Base-by-base conservation (phyloP, 2,797 vertebrate species). In the Danio tinwini region DNA sequence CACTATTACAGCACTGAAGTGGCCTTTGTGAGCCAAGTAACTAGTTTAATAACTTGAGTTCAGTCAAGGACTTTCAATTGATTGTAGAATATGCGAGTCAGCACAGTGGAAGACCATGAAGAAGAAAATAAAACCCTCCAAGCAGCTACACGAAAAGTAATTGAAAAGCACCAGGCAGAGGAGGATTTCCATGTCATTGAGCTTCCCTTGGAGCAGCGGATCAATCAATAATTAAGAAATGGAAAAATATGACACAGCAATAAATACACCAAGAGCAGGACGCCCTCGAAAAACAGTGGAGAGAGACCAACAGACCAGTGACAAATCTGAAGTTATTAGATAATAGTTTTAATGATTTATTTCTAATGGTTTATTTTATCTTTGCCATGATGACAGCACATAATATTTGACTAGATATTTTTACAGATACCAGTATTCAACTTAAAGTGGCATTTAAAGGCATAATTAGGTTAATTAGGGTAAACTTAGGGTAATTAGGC, bases 161-260 rank as follows among this genome's bases (percentile, higher is more conserved):
- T 17, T 13, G 10, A 17, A 70, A 17, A 70, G 49, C 67, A 8
- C 6, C 37, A 70, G 65, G 37, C 49, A 55, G 68, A 29, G 55
- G 55, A 56, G 10, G 50, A 55, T 55, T 42, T 70, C 37, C 68
- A 42, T 55, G 68, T 70, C 50, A 70, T 53, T 70, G 50, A 70
- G 68, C 50, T 55, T 70, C 68, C 37, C n/a, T 42, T 71, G 50
- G 37, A 42, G 68, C 4, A 55, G 50, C 39, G 7, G 68, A 55
- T 42, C 5, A 70, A 70, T 70, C 68, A 9, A 42, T 70, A 42
- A 55, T 55, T 71, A 55, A 42, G n/a, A 71, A 42, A 55, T 55
- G 11, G 37, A 12, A 17, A 70, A 55, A 55, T 70, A 55, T 55
- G 68, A 71, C 49, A 12, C 67, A 55, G 68, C 50, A 55, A 39